Base-by-base conservation (phyloP, 2,113 vertebrate species). In the Pedetes capensis region DNA sequence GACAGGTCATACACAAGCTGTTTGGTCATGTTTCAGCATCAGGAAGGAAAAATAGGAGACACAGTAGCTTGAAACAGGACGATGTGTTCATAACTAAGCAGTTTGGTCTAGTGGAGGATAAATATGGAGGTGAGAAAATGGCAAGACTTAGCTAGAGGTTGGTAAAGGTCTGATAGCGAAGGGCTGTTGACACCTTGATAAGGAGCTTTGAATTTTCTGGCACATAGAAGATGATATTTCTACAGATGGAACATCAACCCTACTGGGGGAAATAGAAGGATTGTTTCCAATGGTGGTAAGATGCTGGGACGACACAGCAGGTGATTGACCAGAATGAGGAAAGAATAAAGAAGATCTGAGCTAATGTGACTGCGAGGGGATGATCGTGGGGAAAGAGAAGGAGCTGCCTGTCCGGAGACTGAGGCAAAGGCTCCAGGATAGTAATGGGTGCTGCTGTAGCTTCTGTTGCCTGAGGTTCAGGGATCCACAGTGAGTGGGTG, bases 181-280 rank as follows among this genome's bases (percentile, higher is more conserved):
- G n/a, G n/a, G n/a, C n/a, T n/a, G n/a, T 81, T 1, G 5, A 9
- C 8, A 10, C n/a, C 37, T 47, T 9, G 9, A 0, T 0, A 5
- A 47, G 76, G 1, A 39, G 44, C 47, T 29, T 71, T 4, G 1
- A 6, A 34, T 71, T 18, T 13, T n/a, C 27, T 34, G 25, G 25
- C 1, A 2, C 25, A 63, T 37, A 20, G 51, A 29, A 84, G 66
- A 29, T 11, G n/a, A n/a, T n/a, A n/a, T 16, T 27, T 72, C 59
- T 61, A 61, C 37, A 23, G 27, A 7, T 16, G 29, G 42, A 81
- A 23, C 29, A 8, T 61, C 17, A 25, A 53, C 42, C 23, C 7
- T 78, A 27, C 39, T 71, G n/a, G 34, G 6, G 44, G 63, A 47
- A 64, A 42, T 32, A 37, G 7, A 42, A 63, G 61, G 32, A 10